These are phyloP conservation scores for Drosophila ironensis DNA, from an alignment of 1,140 invertebrate genomes.

Conservation along the genomic window DNA sequence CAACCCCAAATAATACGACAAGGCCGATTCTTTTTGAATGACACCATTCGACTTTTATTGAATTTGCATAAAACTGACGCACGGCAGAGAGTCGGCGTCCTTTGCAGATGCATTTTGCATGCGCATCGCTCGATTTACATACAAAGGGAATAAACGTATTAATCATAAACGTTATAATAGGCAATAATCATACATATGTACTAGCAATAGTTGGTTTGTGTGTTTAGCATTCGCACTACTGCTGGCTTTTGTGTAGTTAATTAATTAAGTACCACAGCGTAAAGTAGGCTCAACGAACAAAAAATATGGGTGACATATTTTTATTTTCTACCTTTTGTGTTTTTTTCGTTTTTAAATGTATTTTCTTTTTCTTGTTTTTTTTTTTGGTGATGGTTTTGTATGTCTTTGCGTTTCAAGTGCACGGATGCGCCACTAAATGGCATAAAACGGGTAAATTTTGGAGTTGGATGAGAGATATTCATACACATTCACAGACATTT, in stretches of 20 bases:
- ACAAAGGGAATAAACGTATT: slow-evolving; percentile 74
- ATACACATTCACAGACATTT: slow-evolving; percentile 70
- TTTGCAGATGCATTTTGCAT: slow-evolving; percentile 46
- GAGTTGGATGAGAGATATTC: slow-evolving; percentile 20
- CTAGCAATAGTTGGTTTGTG: slow-evolving; percentile 64
- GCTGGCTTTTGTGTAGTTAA: slow-evolving; percentile 51
- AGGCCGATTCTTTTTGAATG: slow-evolving; percentile 27
- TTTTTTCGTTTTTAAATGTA: slow-evolving; percentile 10
- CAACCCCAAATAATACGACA: neutral
- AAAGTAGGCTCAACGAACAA: slow-evolving; percentile 60
- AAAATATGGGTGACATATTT: slow-evolving; percentile 55
- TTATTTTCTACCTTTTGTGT: slow-evolving; percentile 6
- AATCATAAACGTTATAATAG: slow-evolving; percentile 70
- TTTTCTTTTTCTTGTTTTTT: slow-evolving; percentile 9
- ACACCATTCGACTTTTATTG: slow-evolving; percentile 56
- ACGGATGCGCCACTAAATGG: slow-evolving; percentile 5
- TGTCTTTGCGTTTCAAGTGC: slow-evolving; percentile 48
- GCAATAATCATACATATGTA: slow-evolving; percentile 62
- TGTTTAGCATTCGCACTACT: slow-evolving; percentile 46
- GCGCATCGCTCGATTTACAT: slow-evolving; percentile 66
- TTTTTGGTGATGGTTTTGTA: slow-evolving; percentile 41
- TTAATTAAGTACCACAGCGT: slow-evolving; percentile 75
- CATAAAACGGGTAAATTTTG: slow-evolving; percentile 1
- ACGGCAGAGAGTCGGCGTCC: slow-evolving; percentile 38
- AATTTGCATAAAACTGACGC: slow-evolving; percentile 72